These are phyloP conservation scores for Fregata magnificens DNA, from an alignment of 2,113 vertebrate genomes.

Conservation along the genomic window DNA sequence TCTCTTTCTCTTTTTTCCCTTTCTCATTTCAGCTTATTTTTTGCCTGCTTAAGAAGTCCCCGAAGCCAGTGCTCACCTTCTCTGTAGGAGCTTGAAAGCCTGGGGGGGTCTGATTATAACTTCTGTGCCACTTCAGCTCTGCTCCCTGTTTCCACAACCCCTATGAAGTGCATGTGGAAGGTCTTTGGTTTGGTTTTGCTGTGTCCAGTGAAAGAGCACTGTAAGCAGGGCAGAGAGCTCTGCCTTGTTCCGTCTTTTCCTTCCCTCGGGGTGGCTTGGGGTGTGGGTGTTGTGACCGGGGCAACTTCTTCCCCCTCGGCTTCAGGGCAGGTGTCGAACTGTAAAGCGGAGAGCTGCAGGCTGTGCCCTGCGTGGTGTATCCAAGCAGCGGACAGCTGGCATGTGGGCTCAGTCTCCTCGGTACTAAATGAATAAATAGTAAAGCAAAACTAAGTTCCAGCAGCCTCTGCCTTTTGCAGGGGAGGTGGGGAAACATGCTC, in stretches of 20 bases:
- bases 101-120: background rate
- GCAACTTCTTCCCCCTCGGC: background rate
- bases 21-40: background rate
- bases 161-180: fast-evolving
- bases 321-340: no score
- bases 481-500: background rate
- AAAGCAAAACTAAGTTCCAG: background rate
- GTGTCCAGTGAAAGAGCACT: fast-evolving
- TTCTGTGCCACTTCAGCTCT: background rate
- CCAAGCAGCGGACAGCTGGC: background rate
- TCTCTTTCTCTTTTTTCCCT: no score
- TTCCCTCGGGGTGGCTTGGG: background rate
- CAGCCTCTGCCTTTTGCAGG: background rate
- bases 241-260: background rate
- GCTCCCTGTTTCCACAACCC: background rate
- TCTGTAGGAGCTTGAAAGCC: background rate
- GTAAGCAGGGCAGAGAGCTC: background rate
- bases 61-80: background rate
- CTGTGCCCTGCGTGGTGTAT: background rate
- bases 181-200: background rate
- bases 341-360: background rate
- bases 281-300: background rate
- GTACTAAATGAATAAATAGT: no score
- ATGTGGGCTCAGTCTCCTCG: background rate
- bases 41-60: background rate